A percentile compares a stretch with the other conserved stretches of the same genome.
phyloP scores from a whole-genome alignment of 1,140 invertebrate genomes.

The Musca domestica region DNA sequence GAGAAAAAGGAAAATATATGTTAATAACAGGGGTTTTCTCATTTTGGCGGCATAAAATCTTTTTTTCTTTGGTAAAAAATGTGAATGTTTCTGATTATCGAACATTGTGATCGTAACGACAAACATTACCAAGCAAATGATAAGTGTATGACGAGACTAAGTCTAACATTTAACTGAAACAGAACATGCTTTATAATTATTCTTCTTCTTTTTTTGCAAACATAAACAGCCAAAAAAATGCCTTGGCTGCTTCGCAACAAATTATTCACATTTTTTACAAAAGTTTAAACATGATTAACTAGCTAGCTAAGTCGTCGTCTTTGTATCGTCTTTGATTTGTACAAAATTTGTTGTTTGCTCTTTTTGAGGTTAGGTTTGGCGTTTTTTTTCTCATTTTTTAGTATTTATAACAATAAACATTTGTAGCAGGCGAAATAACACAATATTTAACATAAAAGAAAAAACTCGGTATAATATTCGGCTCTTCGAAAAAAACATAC shows the following conservation, averaged over 20 bases:
- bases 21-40: too few relatives aligned
- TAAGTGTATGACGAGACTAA: too few relatives aligned
- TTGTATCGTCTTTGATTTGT: not conserved
- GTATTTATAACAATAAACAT: conserved; percentile 10
- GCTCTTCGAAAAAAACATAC: conserved; percentile 69
- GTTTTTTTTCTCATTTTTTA: not conserved
- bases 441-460: conserved; percentile 10
- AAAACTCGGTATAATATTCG: not conserved
- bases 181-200: too few relatives aligned
- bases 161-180: too few relatives aligned
- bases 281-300: conserved; percentile 12
- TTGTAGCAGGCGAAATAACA: conserved; percentile 15
- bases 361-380: conserved; percentile 20
- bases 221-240: too few relatives aligned
- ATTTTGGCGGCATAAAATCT: too few relatives aligned
- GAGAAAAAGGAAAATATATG: too few relatives aligned
- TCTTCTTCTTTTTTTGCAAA: too few relatives aligned
- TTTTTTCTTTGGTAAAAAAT: not conserved
- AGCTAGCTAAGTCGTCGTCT: conserved; percentile 24
- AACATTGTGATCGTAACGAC: too few relatives aligned
- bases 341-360: not conserved
- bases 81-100: not conserved
- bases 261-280: conserved; percentile 24
- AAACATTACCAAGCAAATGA: too few relatives aligned
- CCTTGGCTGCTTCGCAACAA: not conserved